Conservation (phyloP, 2,888 invertebrate species). For the Trichogramma evanescens region DNA sequence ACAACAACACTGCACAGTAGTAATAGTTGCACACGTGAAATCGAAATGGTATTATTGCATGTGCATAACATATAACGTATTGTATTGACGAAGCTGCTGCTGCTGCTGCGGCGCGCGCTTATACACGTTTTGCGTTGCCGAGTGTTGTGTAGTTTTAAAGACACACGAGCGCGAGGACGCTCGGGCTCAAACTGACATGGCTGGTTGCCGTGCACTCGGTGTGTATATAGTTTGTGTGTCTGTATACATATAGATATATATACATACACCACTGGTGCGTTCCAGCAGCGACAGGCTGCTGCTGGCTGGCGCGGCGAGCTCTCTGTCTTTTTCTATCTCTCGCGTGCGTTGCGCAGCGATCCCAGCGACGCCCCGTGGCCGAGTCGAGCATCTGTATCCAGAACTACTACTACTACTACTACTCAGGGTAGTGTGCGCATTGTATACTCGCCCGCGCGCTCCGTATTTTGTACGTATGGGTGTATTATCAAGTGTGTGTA, state of each 20-base stretch:
- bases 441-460: not conserved
- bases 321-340: not conserved
- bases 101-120: no score
- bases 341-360: not conserved
- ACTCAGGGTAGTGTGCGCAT: no score
- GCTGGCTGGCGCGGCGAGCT: not conserved
- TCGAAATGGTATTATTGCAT: no score
- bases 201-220: no score
- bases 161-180: constrained; percentile 14
- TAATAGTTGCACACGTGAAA: no score
- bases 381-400: not conserved
- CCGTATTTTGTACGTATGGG: not conserved
- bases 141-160: not conserved
- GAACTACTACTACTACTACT: not conserved
- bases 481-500: not conserved
- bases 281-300: no score
- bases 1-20: no score
- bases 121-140: not conserved
- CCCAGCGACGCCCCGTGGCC: constrained; percentile 4
- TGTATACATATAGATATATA: no score
- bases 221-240: no score
- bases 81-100: no score
- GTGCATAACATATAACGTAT: no score
- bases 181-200: constrained; percentile 12
- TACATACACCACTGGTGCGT: no score